Evolutionary conservation across 2,113 vertebrate species (phyloP), one percentile per base, ranked within the genome.

Genomic region (Hippopotamus amphibius): DNA sequence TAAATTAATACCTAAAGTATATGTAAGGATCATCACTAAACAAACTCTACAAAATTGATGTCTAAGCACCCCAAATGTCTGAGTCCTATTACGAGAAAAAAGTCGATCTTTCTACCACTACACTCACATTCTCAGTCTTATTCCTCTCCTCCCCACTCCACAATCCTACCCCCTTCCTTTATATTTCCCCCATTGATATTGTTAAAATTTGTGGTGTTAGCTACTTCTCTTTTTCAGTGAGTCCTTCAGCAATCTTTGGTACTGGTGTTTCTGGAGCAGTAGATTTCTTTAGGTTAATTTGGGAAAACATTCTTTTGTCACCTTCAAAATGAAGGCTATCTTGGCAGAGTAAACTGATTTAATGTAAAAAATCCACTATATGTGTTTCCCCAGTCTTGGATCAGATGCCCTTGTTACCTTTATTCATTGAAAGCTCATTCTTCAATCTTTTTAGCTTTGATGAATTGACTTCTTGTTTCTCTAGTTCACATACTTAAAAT

Each of bases 1-100:
- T 63, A 81, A 88, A 76, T 68, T 91, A 97, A 77, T 88, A 80
- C 48, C 55, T 92, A 71, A 96, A 37, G 1, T 53, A 55, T 68
- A 26, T 59, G 0, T 63, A 95, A 77, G 57, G 53, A 88, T 92
- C 37, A 92, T 77, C 74, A 77, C 28, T 33, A 77, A 77, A 50
- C 30, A 50, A 77, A 33, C 74, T 76, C 72, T 77, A n/a, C 74
- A 77, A 77, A 33, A 77, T 7, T 77, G 48, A 33, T 21, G 48
- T 53, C 74, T 17, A 72, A 17, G 46, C 74, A 77, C 30, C 17
- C 30, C 74, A n/a, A 77, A 53, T 74, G 28, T 41, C 24, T 43
- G 16, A 69, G 76, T 74, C 26, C 24, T 63, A 69, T 21, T 33
- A 92, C 1, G 26, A 80, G 22, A 57, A 71, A 33, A 48, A 46